Conservation (phyloP, 1,140 invertebrate genomes). For the Lepidurus packardi region DNA sequence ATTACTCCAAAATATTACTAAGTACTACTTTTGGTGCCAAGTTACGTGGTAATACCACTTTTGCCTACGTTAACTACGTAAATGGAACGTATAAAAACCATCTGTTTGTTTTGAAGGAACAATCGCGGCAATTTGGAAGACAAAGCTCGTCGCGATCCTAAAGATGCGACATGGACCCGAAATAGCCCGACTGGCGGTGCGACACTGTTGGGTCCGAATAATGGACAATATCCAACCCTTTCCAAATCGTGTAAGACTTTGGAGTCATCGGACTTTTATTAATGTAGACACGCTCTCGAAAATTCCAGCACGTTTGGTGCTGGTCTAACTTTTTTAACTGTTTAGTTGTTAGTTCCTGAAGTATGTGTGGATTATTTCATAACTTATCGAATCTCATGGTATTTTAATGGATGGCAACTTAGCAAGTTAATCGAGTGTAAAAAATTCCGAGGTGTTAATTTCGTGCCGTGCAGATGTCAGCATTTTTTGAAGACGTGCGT, state of each 20-base stretch:
- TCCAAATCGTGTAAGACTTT: slow-evolving; percentile 91
- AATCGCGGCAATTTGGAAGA: slow-evolving; percentile 38
- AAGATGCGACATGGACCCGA: slow-evolving; percentile 23
- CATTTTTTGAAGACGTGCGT: no score
- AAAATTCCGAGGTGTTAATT: no score
- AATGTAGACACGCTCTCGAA: slow-evolving; percentile 45
- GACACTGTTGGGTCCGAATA: slow-evolving; percentile 43
- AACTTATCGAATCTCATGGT: slow-evolving; percentile 5
- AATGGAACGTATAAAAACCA: no score
- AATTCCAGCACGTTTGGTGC: neutral
- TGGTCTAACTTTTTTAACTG: neutral
- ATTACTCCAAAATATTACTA: no score
- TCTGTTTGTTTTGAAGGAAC: slow-evolving; percentile 38
- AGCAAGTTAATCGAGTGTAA: neutral
- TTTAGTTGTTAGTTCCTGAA: slow-evolving; percentile 6
- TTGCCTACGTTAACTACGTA: no score
- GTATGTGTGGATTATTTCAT: slow-evolving; percentile 1
- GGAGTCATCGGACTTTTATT: slow-evolving; percentile 91
- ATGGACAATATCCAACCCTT: slow-evolving; percentile 58
- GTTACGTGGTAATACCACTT: no score
- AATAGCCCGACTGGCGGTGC: slow-evolving; percentile 23
- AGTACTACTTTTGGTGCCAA: no score
- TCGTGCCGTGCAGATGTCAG: no score
- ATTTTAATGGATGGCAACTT: neutral
- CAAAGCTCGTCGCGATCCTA: slow-evolving; percentile 35